Percentiles rank a stretch among this genome's conserved stretches.
Evolutionary conservation across 2,113 vertebrate species (phyloP).

Genomic region (Loxodonta africana): DNA sequence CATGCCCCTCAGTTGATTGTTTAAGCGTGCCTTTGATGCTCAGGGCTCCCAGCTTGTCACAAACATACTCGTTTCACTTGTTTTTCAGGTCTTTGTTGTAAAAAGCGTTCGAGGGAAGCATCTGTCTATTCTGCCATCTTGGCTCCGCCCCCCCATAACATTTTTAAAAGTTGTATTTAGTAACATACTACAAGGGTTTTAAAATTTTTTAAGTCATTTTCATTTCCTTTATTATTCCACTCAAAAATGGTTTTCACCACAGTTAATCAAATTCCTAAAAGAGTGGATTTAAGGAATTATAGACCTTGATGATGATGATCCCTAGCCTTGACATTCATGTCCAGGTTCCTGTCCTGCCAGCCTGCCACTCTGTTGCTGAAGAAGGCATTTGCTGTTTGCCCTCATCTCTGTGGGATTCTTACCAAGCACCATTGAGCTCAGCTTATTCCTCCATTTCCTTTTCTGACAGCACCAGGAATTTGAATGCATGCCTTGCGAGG

Average conservation of each 20-base stretch:
- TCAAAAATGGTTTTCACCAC: conserved; percentile 46
- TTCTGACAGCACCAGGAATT: conserved; percentile 32
- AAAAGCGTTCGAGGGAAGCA: no score
- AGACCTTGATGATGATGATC: neutral
- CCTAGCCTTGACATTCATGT: neutral
- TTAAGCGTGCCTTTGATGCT: no score
- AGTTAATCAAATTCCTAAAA: conserved; percentile 31
- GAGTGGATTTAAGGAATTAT: neutral
- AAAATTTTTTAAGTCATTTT: conserved; percentile 56
- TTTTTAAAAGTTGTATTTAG: neutral
- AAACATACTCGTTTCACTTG: no score
- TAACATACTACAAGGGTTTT: neutral
- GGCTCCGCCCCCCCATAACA: neutral
- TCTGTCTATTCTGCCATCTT: no score
- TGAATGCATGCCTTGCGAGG: neutral
- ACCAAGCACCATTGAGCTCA: conserved; percentile 30
- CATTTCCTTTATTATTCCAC: conserved; percentile 54
- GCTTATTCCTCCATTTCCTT: conserved; percentile 54
- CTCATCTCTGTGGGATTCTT: conserved; percentile 8
- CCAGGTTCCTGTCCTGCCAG: conserved; percentile 37
- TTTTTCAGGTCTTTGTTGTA: no score
- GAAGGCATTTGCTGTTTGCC: conserved; percentile 17
- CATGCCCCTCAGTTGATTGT: no score
- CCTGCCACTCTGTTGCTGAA: neutral
- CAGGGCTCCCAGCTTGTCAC: no score